Evolutionary conservation across 2,797 vertebrate genomes (phyloP), one percentile per base, ranked within the genome.

Genomic region (Falco naumanni): DNA sequence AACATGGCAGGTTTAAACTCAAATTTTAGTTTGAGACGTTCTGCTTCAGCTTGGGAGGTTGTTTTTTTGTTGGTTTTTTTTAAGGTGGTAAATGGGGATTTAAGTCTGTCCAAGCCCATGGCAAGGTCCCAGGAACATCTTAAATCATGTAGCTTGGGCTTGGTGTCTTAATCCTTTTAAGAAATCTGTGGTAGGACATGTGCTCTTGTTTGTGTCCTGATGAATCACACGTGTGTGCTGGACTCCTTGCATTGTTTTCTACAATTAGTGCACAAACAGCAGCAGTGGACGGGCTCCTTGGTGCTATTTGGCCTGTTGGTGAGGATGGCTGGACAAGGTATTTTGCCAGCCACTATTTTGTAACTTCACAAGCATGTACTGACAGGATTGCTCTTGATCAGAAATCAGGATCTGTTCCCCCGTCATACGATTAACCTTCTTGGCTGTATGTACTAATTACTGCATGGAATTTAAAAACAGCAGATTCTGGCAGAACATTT

Each of bases 401-500:
- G 91, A 81, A 94, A 66, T 75, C 3, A 3, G 90, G 45, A 93
- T 93, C 91, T 81, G 61, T 75, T 95, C 72, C 48, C 34, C 77
- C 74, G 64, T 91, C 87, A 41, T 84, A 63, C 2, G 0, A 91
- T 81, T 84, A 93, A 93, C 87, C 57, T 85, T 91, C 90, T 76
- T 96, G 96, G 90, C 96, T 92, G 25, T 83, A 66, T 10, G 34
- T 86, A 28, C 69, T 94, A 96, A 96, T 97, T 96, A 94, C 72
- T 81, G 66, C 63, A 15, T 91, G 94, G 94, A 94, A 96, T 96
- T 97, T 41, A 70, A 95, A 93, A 89, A 28, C 89, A 93, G 81
- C 69, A 50, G 82, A 76, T 86, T 76, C 89, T 97, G 95, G 93
- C 96, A 95, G 94, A 95, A 97, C 87, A 95, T 61, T 95, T 70